Evolutionary conservation across 1,140 invertebrate species (phyloP).

Genomic region (Nymphalis io): DNA sequence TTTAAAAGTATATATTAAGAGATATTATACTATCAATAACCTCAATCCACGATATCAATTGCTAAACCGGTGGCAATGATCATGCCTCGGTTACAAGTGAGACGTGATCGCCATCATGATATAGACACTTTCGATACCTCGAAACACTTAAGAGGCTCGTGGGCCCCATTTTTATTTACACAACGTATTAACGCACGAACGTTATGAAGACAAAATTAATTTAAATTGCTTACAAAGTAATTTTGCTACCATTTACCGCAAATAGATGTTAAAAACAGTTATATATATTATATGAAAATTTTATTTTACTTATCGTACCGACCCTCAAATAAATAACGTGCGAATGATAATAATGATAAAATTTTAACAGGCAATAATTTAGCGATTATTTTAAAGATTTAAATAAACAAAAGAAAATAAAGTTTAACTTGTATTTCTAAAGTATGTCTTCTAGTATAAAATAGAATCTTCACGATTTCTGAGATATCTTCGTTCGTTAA

Average conservation of each 20-base stretch:
- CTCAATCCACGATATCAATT: slow-evolving; percentile 21
- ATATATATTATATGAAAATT: not conserved
- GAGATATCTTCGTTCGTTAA: not conserved
- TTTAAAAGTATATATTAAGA: too few species aligned
- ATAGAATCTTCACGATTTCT: not conserved
- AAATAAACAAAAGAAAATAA: too few species aligned
- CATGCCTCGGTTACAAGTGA: slow-evolving; percentile 14
- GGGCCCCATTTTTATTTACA: slow-evolving; percentile 28
- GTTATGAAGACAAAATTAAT: not conserved
- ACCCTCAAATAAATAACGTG: too few species aligned
- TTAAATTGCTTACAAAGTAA: not conserved
- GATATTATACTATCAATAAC: slow-evolving; percentile 3
- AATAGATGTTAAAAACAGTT: not conserved
- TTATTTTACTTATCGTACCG: not conserved
- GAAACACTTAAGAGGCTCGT: slow-evolving; percentile 21
- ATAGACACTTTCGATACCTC: slow-evolving; percentile 30
- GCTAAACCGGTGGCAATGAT: slow-evolving; percentile 27
- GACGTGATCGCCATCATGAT: slow-evolving; percentile 34
- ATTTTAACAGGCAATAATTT: too few species aligned
- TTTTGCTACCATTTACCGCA: not conserved
- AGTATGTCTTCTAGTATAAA: not conserved
- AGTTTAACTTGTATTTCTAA: not conserved
- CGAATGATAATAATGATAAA: too few species aligned
- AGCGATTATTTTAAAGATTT: too few species aligned
- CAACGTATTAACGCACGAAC: slow-evolving; percentile 17